A percentile compares a stretch with the other conserved stretches of the same genome.
phyloP scores from a whole-genome alignment of 2,888 invertebrate genomes.

The Cephus nigrinus region DNA sequence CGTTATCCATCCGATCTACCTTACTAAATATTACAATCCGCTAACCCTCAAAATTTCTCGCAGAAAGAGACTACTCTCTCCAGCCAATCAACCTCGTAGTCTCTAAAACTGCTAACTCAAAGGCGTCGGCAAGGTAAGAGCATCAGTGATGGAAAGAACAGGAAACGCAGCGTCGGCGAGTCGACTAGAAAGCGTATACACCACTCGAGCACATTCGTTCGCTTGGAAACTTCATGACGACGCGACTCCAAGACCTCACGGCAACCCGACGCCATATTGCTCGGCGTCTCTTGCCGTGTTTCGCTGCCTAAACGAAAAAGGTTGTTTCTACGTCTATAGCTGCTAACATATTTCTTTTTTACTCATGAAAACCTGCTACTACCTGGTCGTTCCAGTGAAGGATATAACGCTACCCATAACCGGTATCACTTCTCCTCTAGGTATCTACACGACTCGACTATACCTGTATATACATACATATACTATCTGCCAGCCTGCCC shows the following conservation, averaged over 20 bases:
- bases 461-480: background rate
- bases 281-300: background rate
- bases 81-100: background rate
- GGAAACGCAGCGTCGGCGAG: background rate
- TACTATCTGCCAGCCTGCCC: background rate
- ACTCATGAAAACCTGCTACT: background rate
- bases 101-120: background rate
- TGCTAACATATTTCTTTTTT: background rate
- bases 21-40: background rate
- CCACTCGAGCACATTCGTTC: background rate
- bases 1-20: background rate
- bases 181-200: background rate
- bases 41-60: background rate
- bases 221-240: background rate
- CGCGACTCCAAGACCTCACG: background rate
- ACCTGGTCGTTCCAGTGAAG: background rate
- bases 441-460: background rate
- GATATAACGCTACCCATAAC: background rate
- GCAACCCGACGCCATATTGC: background rate
- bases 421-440: background rate
- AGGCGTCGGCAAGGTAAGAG: background rate
- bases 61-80: background rate
- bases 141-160: background rate
- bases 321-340: background rate
- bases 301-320: background rate